Base-by-base conservation (phyloP, 2,113 vertebrate genomes). In the Hypomesus transpacificus region DNA sequence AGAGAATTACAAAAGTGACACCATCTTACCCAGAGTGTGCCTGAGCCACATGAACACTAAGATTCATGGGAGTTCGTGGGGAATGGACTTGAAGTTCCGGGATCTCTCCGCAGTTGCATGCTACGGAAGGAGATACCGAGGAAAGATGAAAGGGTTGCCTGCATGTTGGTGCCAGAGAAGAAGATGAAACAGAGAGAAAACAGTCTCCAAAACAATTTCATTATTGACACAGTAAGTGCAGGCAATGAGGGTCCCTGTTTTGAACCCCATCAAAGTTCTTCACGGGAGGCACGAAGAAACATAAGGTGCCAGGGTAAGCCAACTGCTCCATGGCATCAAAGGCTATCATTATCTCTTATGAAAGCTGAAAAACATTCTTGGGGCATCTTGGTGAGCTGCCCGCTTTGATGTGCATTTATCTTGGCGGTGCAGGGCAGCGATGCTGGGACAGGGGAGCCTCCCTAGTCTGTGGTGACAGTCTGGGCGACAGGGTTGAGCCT, bases 71-170 rank as follows among this genome's bases (percentile, higher is more conserved):
- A 46, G 39, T 46, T 46, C 7, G 39, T 46, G 39, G 39, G 39
- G 39, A 46, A 46, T 11, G 39, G 9, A 13, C 39, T 9, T 46
- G 39, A 46, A 5, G 39, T 46, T 46, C 39, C 39, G 9, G 39
- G 39, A 46, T 64, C 62, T 34, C 79, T 80, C 80, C 66, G 66
- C 82, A 72, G 80, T 91, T 61, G 91, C 91, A 92, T 87, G 91
- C 87, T 87, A 92, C 54, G 69, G 81, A 78, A 73, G 78, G 74
- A 89, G 90, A 92, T 91, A 76, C 84, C 50, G 74, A 63, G 73
- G 75, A 59, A 53, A 91, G 92, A 93, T 93, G 89, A 93, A 92
- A 92, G 90, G 74, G 39, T 62, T 4, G 82, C 92, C 92, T 87
- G 91, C 91, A 92, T 92, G 88, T 65, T 70, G 73, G 77, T 46